phyloP scores from a whole-genome alignment of 2,888 invertebrate species.

The Gastrophysa polygoni region DNA sequence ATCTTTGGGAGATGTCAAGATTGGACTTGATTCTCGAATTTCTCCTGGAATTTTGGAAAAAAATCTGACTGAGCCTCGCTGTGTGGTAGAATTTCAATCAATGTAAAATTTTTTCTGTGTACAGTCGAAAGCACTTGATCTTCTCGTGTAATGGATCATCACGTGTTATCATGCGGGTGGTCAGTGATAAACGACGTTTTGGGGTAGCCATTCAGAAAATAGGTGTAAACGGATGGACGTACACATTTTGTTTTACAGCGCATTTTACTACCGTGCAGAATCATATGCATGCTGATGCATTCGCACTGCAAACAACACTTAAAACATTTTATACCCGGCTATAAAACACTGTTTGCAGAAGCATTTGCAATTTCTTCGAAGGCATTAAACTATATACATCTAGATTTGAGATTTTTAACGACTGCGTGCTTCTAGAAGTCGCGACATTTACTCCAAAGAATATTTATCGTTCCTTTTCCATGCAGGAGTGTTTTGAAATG shows the following conservation, averaged over 20 bases:
- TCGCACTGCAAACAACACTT: slow-evolving; percentile 13
- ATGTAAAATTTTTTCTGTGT: too few species aligned
- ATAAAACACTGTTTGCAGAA: slow-evolving; percentile 14
- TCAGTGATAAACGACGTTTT: not conserved
- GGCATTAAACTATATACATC: slow-evolving; percentile 5
- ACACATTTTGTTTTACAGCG: not conserved
- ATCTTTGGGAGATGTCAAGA: too few species aligned
- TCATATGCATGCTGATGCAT: slow-evolving; percentile 10
- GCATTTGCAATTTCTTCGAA: slow-evolving; percentile 14
- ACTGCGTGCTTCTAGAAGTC: not conserved
- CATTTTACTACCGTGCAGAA: not conserved
- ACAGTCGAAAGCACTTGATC: too few species aligned
- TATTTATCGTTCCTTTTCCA: not conserved
- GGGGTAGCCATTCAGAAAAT: not conserved
- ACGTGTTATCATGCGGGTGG: too few species aligned
- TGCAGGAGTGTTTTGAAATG: too few species aligned
- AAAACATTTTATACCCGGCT: slow-evolving; percentile 4
- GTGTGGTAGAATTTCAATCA: too few species aligned
- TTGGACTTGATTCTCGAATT: too few species aligned
- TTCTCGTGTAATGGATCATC: too few species aligned
- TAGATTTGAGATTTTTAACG: slow-evolving; percentile 13
- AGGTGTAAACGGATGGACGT: not conserved
- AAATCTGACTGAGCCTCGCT: too few species aligned
- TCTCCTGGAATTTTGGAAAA: too few species aligned
- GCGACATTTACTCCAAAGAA: not conserved